Base-by-base conservation (phyloP, 2,797 vertebrate species). In the Oreochromis grahami region DNA sequence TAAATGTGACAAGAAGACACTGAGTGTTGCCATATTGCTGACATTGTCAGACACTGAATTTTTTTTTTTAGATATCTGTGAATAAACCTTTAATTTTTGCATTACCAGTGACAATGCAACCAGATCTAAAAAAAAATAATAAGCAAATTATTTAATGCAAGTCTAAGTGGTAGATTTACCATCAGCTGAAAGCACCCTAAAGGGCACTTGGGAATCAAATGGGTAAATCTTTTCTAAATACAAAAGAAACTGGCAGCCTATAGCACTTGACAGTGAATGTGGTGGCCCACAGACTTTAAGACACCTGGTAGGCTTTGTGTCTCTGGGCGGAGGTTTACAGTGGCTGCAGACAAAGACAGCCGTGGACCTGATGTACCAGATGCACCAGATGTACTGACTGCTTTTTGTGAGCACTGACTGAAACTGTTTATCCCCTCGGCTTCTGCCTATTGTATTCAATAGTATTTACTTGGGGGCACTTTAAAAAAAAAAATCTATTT, bases 201-300 rank as follows among this genome's bases (percentile, higher is more conserved):
- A 14, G 82, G 52, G 26, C 63, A 65, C 83, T 52, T 26, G 26
- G 68, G 81, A 65, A 53, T 43, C 38, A 32, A 53, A 17, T 0
- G 53, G 41, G 72, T 58, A 52, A 84, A 63, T 83, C 43, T 38
- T 79, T 56, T 77, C 36, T 1, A 68, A 76, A 72, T 41, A 90
- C 80, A 93, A 92, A 93, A 80, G 89, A 74, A 83, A 80, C 38
- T 81, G 24, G 41, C 79, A 45, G 78, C 84, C 89, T 82, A 87
- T 85, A 91, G 88, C 88, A 85, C 90, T 95, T 93, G 92, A 94
- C 92, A 91, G 90, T 93, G 92, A 95, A 92, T 93, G 86, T 63
- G 87, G 78, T 87, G 56, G 81, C 87, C 91, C 60, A 80, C 38
- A 90, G 86, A 84, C 92, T 80, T 80, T 82, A 80, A 91, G 91